Evolutionary conservation across 2,888 invertebrate species (phyloP).

Genomic region (Thalpophila matura): DNA sequence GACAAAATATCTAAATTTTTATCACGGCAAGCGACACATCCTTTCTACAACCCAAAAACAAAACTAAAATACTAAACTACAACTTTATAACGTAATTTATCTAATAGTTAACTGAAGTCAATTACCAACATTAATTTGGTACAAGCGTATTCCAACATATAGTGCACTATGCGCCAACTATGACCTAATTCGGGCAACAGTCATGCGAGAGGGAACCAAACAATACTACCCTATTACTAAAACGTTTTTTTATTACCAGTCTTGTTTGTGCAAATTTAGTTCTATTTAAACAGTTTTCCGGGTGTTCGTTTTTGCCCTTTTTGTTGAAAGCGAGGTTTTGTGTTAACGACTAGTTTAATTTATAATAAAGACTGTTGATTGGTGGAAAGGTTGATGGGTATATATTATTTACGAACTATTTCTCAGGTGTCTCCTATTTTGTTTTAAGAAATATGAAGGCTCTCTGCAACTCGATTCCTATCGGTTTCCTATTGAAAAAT

Average conservation of each 20-base stretch:
- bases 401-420: no score
- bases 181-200: conserved; percentile 56
- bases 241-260: conserved; percentile 72
- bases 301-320: neutral
- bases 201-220: conserved; percentile 63
- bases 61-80: conserved; percentile 13
- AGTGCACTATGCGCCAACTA: conserved; percentile 50
- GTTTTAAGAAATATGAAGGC: no score
- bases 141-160: conserved; percentile 41
- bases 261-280: conserved; percentile 28
- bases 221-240: conserved; percentile 74
- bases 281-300: conserved; percentile 25
- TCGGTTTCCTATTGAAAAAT: no score
- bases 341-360: neutral
- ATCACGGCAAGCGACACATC: no score
- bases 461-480: no score
- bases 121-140: conserved; percentile 70
- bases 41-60: conserved; percentile 16
- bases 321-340: neutral
- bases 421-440: no score
- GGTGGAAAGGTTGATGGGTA: neutral
- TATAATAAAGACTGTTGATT: neutral
- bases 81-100: conserved; percentile 62
- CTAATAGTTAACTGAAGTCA: conserved; percentile 66
- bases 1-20: no score